Percentiles rank a stretch among this genome's conserved stretches.
Conservation (phyloP, 2,888 invertebrate genomes). For the Clanis bilineata region DNA sequence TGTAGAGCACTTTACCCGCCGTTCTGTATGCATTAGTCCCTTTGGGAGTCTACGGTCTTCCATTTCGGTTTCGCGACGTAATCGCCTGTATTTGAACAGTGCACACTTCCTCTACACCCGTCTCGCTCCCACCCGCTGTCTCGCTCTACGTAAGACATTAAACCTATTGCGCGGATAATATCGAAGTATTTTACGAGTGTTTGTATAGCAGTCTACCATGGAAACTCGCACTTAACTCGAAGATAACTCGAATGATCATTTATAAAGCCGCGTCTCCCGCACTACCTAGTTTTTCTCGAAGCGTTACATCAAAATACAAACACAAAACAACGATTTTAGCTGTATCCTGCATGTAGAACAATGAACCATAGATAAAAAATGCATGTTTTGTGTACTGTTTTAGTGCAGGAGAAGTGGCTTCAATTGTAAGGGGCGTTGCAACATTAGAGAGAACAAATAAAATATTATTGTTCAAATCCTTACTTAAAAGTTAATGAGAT, state of each 20-base stretch:
- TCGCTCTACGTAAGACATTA: slow-evolving; percentile 58
- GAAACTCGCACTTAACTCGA: slow-evolving; percentile 21
- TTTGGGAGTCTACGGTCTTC: slow-evolving; percentile 38
- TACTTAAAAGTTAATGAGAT: too few relatives aligned
- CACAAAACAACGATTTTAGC: too few relatives aligned
- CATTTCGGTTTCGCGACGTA: slow-evolving; percentile 38
- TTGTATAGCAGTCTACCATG: slow-evolving; percentile 46
- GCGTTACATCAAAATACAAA: too few relatives aligned
- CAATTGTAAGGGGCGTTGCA: too few relatives aligned
- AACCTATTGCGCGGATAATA: slow-evolving; percentile 67
- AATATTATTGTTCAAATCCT: too few relatives aligned
- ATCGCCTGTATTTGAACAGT: slow-evolving; percentile 57
- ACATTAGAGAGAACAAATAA: too few relatives aligned
- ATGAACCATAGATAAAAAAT: too few relatives aligned
- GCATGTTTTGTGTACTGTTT: too few relatives aligned
- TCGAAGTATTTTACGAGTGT: slow-evolving; percentile 59
- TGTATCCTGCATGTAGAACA: too few relatives aligned
- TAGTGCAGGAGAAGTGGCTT: too few relatives aligned
- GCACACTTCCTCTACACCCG: slow-evolving; percentile 37
- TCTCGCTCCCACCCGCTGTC: slow-evolving; percentile 35
- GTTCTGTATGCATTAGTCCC: slow-evolving; percentile 31
- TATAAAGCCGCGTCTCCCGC: too few relatives aligned
- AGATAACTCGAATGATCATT: not conserved
- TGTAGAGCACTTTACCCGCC: slow-evolving; percentile 34
- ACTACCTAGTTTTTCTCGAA: too few relatives aligned